Base-by-base conservation (phyloP, 1,140 invertebrate genomes). In the Cepaea nemoralis region DNA sequence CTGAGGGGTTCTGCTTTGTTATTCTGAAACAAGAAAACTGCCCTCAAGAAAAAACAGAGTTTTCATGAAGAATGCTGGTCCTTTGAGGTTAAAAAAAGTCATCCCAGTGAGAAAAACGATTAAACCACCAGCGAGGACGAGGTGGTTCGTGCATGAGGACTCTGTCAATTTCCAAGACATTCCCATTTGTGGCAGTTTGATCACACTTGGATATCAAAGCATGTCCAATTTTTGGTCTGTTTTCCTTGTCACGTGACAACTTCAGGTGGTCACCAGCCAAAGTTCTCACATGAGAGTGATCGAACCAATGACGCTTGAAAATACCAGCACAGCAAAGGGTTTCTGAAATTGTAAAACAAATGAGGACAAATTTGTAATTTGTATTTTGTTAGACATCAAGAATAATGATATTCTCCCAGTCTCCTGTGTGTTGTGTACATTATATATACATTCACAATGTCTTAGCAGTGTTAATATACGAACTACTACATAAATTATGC, bases 111-210 rank as follows among this genome's bases (percentile, higher is more conserved):
- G 75, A n/a, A 35, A 77, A 77, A 42, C 31, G 50, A 33, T 63
- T 63, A 35, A 63, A 59, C 22, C 75, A 5, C 75, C 75, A 77
- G 8, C 27, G 19, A 1, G 12, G n/a, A 35, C 63, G 35, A 39
- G 42, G 77, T 79, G 59, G 59, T 22, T 67, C 59, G 0, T 40
- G 19, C 35, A 84, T 24, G 12, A 94, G 82, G 12, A 93, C 91
- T 39, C 87, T 84, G 81, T 93, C 92, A 35, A 93, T 90, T 12
- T 91, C 90, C 84, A 94, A 92, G 67, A 94, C 86, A 33, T 94
- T 92, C 5, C 93, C 93, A 87, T 94, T 94, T 16, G 91, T 93
- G 0, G 91, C 92, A 16, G 93, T 88, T 27, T 92, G 88, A 83
- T 94, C 93, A 80, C 88, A 89, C 40, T 81, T 78, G 16, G 31